phyloP scores from a whole-genome alignment of 2,113 vertebrate genomes.

The Erinaceus europaeus region DNA sequence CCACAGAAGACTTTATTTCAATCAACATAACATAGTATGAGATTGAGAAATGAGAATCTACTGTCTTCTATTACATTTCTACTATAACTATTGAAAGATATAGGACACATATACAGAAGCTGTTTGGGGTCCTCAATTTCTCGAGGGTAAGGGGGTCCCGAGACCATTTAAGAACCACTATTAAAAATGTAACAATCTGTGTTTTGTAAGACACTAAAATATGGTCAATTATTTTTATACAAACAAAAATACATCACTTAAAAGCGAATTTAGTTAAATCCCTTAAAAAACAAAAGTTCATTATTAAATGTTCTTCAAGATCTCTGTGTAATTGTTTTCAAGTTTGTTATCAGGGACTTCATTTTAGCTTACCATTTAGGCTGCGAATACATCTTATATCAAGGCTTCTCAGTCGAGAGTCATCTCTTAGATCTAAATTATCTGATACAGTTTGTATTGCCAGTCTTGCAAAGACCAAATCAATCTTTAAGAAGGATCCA shows the following conservation, averaged over 20 bases:
- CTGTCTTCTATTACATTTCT: constrained; percentile 22
- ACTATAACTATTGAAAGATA: constrained; percentile 26
- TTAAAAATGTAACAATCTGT: constrained; percentile 4
- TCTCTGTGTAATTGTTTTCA: constrained; percentile 27
- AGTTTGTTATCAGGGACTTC: constrained; percentile 32
- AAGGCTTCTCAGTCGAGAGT: constrained; percentile 91
- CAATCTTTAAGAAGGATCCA: constrained; percentile 86
- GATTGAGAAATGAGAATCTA: neutral
- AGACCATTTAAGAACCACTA: constrained; percentile 15
- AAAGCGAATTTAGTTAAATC: constrained; percentile 2
- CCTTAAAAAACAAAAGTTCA: neutral
- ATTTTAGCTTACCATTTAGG: constrained; percentile 90
- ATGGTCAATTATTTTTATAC: neutral
- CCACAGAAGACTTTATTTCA: too few relatives aligned
- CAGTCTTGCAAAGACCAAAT: constrained; percentile 96
- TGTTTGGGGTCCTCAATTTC: neutral
- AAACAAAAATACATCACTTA: constrained; percentile 31
- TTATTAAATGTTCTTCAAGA: constrained; percentile 41
- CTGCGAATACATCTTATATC: constrained; percentile 98
- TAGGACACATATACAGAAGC: neutral
- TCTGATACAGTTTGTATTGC: constrained; percentile 92
- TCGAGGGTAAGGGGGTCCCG: neutral
- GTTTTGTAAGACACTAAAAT: constrained; percentile 25
- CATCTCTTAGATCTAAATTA: constrained; percentile 94
- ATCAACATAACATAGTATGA: constrained; percentile 10